Base-by-base conservation (phyloP, 2,113 vertebrate species). In the Nothocercus nigrocapillus region DNA sequence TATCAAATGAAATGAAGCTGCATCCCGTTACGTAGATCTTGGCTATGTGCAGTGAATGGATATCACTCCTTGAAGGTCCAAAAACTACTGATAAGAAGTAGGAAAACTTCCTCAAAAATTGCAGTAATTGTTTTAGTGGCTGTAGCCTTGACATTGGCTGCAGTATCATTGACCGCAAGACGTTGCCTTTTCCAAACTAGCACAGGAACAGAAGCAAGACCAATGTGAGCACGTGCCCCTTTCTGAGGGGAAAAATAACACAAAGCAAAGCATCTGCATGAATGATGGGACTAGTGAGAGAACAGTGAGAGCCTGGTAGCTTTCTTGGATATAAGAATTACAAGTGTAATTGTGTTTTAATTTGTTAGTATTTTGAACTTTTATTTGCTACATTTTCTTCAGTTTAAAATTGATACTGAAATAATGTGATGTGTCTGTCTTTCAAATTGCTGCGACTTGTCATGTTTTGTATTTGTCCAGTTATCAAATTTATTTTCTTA, bases 401-500 rank as follows among this genome's bases (percentile, higher is more conserved):
- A 7, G 1, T 64, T 84, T 64, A 45, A 88, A 68, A 45, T 28
- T 2, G 59, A 21, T 64, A 15, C 42, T 53, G 2, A 62, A 21
- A 16, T 54, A 73, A 49, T 19, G 22, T 66, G 7, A 9, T 24
- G 13, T 25, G 28, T 1, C 61, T 59, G 3, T 76, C 6, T 47
- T 77, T 34, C 67, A 11, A 86, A 59, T 40, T 63, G 40, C 68
- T 68, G 5, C 25, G 7, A 1, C 49, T 72, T 64, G 13, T 49
- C 9, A 1, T 15, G 47, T 36, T 56, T 61, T 40, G 0, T 61
- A 62, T 87, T 94, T 58, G 84, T 34, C 28, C 40, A 44, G 2
- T 79, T 80, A 21, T 51, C 42, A 68, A 61, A 56, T 59, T 86
- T 86, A 4, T 88, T 95, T 91, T 93, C 76, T 62, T 81, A 22